Evolutionary conservation across 2,113 vertebrate genomes (phyloP).

Genomic region (Tyrannus savana): DNA sequence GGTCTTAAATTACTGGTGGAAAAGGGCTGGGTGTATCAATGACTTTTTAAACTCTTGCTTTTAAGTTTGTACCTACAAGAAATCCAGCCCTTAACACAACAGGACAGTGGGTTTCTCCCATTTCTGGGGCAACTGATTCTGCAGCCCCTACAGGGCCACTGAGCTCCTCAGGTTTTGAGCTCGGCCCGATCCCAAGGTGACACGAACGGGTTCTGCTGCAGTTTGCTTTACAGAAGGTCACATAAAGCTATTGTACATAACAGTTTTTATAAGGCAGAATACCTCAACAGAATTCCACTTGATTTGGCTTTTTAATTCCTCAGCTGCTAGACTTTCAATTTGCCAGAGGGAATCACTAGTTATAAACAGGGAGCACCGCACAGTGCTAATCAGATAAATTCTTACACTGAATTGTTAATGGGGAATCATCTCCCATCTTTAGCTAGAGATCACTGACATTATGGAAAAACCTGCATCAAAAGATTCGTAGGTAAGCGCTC

Average conservation of each 20-base stretch:
- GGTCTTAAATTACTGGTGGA: slow-evolving; percentile 72
- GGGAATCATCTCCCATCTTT: background rate
- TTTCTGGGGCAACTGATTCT: background rate
- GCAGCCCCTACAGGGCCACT: rapidly evolving
- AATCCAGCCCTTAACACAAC: slow-evolving; percentile 24
- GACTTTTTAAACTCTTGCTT: slow-evolving; percentile 22
- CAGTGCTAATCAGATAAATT: background rate
- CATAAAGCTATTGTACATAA: background rate
- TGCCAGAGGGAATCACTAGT: background rate
- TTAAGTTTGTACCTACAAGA: slow-evolving; percentile 32
- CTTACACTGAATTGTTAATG: background rate
- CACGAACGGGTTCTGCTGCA: background rate
- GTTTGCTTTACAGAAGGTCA: background rate
- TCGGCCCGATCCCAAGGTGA: background rate
- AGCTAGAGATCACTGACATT: background rate
- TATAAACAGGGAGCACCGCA: background rate
- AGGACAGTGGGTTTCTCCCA: slow-evolving; percentile 11
- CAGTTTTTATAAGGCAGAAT: slow-evolving; percentile 26
- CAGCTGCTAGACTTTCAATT: background rate
- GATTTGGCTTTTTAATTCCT: background rate
- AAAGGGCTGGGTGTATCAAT: background rate
- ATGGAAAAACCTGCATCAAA: background rate
- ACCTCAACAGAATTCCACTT: background rate
- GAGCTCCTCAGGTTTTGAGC: background rate
- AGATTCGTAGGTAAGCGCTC: background rate